These are phyloP conservation scores for Atrichornis clamosus DNA, from an alignment of 2,113 vertebrate genomes.

Conservation along the genomic window DNA sequence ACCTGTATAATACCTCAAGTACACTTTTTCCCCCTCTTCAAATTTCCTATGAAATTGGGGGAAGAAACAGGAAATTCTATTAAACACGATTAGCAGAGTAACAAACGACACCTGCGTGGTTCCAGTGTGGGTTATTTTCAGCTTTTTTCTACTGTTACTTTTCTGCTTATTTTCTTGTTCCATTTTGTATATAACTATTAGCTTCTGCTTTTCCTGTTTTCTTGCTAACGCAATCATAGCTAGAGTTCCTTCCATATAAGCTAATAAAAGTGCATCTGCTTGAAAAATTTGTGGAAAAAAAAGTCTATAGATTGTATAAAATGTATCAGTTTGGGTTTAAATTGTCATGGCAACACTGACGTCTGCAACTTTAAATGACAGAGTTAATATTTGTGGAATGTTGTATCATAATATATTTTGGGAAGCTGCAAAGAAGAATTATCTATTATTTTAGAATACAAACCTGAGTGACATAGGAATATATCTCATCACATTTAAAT, in stretches of 20 bases:
- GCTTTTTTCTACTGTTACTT: background rate
- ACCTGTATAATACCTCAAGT: background rate
- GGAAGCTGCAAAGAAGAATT: conserved; percentile 46
- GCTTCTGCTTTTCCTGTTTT: conserved; percentile 2
- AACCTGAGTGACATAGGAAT: background rate
- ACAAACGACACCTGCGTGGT: background rate
- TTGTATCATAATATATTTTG: conserved; percentile 61
- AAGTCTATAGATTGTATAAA: conserved; percentile 61
- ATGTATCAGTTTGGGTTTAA: conserved; percentile 59
- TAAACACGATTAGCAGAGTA: background rate
- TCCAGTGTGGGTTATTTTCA: background rate
- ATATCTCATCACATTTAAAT: conserved; percentile 2
- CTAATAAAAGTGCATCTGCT: conserved; percentile 60
- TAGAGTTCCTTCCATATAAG: conserved; percentile 34
- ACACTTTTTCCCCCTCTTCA: background rate
- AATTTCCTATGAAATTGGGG: background rate
- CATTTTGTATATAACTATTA: conserved; percentile 4
- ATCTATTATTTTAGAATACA: conserved; percentile 24
- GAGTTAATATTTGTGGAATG: conserved; percentile 67
- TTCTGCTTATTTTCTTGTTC: background rate
- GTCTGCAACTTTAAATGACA: conserved; percentile 70
- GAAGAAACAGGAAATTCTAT: background rate
- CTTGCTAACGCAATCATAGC: conserved; percentile 3
- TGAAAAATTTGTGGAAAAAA: conserved; percentile 50
- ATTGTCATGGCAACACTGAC: conserved; percentile 74